Evolutionary conservation across 2,888 invertebrate species (phyloP).

Genomic region (Oligia latruncula): DNA sequence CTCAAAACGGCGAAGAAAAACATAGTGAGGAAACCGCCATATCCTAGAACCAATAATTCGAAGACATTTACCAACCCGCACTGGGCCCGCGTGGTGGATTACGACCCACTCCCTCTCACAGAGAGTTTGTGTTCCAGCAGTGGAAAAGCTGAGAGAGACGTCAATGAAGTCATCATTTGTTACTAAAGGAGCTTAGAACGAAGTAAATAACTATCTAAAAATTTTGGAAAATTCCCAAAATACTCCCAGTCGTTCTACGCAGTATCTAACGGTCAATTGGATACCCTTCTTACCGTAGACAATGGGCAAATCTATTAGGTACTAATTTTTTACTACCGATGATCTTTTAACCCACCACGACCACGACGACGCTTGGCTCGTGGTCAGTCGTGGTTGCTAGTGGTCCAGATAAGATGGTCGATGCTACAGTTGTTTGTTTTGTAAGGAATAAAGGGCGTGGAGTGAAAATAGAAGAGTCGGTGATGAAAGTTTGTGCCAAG

Average conservation of each 20-base stretch:
- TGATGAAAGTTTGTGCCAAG: slow-evolving; percentile 1
- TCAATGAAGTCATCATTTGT: not conserved
- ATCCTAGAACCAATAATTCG: not conserved
- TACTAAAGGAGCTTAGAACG: not conserved
- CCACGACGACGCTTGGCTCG: slow-evolving; percentile 5
- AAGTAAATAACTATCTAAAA: not conserved
- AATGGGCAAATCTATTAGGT: slow-evolving; percentile 16
- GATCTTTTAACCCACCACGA: slow-evolving; percentile 57
- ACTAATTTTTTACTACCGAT: slow-evolving; percentile 42
- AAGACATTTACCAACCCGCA: not conserved
- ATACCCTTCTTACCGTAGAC: slow-evolving; percentile 25
- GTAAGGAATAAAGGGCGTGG: not conserved
- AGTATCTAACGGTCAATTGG: slow-evolving; percentile 24
- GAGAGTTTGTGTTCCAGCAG: not conserved
- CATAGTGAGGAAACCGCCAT: not conserved
- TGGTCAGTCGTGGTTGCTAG: slow-evolving; percentile 3
- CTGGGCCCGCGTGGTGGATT: not conserved
- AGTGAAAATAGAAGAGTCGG: slow-evolving; percentile 1
- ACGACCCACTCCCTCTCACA: too few species aligned
- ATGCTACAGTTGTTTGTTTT: slow-evolving; percentile 40
- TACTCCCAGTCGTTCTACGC: slow-evolving; percentile 6
- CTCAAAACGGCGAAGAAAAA: not conserved
- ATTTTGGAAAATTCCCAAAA: not conserved
- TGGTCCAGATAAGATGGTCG: slow-evolving; percentile 1
- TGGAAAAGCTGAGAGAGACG: not conserved